These are phyloP conservation scores for Sceloporus undulatus DNA, from an alignment of 2,113 vertebrate genomes.

Conservation along the genomic window DNA sequence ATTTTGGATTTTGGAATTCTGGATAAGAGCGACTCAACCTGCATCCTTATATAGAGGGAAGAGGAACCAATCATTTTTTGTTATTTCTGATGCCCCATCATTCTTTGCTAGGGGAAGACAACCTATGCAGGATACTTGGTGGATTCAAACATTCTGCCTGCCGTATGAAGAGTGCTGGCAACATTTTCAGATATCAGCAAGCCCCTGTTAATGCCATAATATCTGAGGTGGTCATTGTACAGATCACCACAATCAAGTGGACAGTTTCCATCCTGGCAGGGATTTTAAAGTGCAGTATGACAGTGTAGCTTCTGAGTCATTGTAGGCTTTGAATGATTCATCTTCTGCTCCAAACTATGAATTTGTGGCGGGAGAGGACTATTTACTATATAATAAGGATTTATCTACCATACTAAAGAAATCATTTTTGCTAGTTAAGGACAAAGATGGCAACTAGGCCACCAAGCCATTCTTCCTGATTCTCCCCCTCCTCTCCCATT, in stretches of 20 bases:
- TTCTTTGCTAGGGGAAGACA: background rate
- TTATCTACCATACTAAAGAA: conserved; percentile 38
- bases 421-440: conserved; percentile 38
- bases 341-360: background rate
- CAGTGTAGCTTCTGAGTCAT: background rate
- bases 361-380: conserved; percentile 13
- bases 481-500: background rate
- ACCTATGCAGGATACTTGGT: background rate
- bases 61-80: background rate
- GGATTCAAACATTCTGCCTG: background rate
- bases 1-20: no score
- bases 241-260: background rate
- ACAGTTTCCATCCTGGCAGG: background rate
- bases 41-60: background rate
- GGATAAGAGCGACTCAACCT: no score
- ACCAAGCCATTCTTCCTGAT: background rate
- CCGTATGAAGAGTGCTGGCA: background rate
- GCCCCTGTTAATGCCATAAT: background rate
- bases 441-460: conserved; percentile 51
- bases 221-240: background rate
- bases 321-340: background rate
- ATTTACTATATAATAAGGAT: conserved; percentile 17
- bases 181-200: background rate
- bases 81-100: background rate
- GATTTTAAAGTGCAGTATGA: background rate